phyloP scores from a whole-genome alignment of 1,140 invertebrate genomes.

The Sycophaga agraensis region DNA sequence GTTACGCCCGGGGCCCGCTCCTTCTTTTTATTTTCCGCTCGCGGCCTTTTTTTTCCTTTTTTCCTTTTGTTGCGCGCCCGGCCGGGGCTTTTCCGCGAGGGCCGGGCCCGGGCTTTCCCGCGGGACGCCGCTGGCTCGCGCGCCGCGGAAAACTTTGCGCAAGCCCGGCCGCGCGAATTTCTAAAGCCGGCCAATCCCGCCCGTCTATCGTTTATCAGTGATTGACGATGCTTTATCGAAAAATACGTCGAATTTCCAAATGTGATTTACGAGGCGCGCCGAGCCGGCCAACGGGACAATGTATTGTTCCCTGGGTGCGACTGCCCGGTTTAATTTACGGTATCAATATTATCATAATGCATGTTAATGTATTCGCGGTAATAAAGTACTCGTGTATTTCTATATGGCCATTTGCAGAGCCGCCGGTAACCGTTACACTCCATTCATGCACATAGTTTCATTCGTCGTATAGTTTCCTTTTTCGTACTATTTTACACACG shows the following conservation, averaged over 20 bases:
- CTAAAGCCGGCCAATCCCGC: neutral
- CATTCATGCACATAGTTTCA: too few species aligned
- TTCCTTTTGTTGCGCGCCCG: neutral
- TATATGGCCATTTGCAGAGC: neutral
- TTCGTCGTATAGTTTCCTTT: too few species aligned
- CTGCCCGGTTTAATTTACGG: conserved; percentile 7
- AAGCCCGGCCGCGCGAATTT: neutral
- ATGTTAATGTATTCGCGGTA: neutral
- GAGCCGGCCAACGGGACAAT: too few species aligned
- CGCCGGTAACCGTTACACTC: too few species aligned
- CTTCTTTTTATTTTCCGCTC: too few species aligned
- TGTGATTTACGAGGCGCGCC: conserved; percentile 10
- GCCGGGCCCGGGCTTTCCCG: too few species aligned
- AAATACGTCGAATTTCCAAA: conserved; percentile 1
- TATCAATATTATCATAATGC: conserved; percentile 14
- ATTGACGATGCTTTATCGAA: neutral
- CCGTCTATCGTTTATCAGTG: neutral
- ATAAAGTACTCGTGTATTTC: conserved; percentile 7
- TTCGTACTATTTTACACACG: too few species aligned
- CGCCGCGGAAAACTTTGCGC: too few species aligned
- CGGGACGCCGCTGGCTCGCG: too few species aligned
- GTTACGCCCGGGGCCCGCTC: neutral
- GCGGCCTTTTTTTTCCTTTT: too few species aligned
- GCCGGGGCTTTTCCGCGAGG: neutral
- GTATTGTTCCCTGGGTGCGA: neutral